phyloP scores from a whole-genome alignment of 2,888 invertebrate species.

The Habrosyne pyritoides region DNA sequence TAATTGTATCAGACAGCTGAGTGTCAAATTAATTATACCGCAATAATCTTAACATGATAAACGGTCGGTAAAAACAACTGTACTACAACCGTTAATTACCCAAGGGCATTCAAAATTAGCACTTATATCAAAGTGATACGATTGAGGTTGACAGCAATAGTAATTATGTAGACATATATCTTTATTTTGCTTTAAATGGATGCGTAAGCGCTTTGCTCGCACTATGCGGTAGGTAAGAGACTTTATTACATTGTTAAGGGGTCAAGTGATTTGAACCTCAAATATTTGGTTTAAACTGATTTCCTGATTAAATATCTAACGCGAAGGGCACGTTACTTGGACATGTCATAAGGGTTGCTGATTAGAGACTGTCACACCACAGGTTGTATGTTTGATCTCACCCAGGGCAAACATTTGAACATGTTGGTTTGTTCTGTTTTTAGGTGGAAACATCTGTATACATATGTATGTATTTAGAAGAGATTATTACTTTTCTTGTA shows the following conservation, averaged over 20 bases:
- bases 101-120: not conserved
- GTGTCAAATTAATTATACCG: conserved; percentile 30
- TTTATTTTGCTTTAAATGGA: conserved; percentile 7
- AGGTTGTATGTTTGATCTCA: too few species aligned
- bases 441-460: too few species aligned
- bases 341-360: too few species aligned
- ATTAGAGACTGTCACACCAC: too few species aligned
- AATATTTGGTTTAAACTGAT: too few species aligned
- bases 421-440: too few species aligned
- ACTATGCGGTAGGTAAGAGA: conserved; percentile 3
- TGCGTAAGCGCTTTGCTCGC: not conserved
- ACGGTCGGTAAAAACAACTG: not conserved
- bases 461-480: too few species aligned
- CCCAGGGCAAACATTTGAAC: too few species aligned
- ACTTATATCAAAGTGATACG: not conserved
- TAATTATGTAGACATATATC: conserved; percentile 3
- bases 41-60: conserved; percentile 21
- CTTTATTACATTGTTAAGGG: not conserved
- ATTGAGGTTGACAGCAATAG: not conserved
- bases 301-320: too few species aligned
- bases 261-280: not conserved
- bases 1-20: conserved; percentile 27
- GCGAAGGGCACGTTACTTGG: too few species aligned
- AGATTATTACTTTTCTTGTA: too few species aligned
- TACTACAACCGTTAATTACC: not conserved